Percentiles rank a stretch among this genome's conserved stretches.
Conservation (phyloP, 2,797 vertebrate genomes). For the Manis pentadactyla region DNA sequence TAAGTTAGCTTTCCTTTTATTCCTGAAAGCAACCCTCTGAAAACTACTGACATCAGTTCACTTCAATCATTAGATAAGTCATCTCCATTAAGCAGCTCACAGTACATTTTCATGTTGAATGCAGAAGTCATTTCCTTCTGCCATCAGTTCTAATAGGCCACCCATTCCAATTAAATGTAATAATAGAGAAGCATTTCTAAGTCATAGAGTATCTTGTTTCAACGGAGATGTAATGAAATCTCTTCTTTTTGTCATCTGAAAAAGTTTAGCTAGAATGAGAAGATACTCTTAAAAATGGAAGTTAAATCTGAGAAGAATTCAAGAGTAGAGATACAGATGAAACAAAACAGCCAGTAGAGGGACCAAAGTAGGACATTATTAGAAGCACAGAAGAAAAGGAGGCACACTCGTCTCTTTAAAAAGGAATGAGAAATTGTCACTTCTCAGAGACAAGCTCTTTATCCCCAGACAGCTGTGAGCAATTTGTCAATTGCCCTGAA, state of each 20-base stretch:
- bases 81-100: background rate
- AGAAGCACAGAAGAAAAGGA: background rate
- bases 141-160: background rate
- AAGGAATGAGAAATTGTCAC: background rate
- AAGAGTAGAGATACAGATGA: background rate
- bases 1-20: background rate
- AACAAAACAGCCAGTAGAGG: background rate
- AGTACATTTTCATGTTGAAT: background rate
- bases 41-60: slow-evolving; percentile 32
- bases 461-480: slow-evolving; percentile 53
- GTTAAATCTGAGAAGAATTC: background rate
- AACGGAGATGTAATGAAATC: background rate
- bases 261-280: background rate
- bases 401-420: background rate
- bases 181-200: slow-evolving; percentile 42
- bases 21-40: background rate
- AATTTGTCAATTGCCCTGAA: slow-evolving; percentile 45
- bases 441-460: slow-evolving; percentile 7
- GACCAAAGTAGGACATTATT: background rate
- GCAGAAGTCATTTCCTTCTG: background rate
- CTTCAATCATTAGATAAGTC: slow-evolving; percentile 13
- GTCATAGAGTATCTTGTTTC: background rate
- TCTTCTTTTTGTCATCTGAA: slow-evolving; percentile 39
- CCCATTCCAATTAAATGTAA: slow-evolving; percentile 32
- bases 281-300: background rate